Base-by-base conservation (phyloP, 2,113 vertebrate species). In the Serilophus lunatus region DNA sequence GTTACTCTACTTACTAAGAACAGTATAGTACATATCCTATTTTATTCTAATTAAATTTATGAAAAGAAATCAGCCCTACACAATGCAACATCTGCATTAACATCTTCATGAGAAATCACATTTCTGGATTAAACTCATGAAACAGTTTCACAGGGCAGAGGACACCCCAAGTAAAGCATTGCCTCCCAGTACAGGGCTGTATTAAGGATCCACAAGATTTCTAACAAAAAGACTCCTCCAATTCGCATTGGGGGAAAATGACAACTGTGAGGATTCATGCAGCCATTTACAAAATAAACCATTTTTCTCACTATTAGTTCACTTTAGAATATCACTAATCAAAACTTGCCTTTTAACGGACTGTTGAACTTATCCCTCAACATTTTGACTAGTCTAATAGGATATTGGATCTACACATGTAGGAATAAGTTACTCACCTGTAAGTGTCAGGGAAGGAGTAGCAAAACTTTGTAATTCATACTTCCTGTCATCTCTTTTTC, bases 171-270 rank as follows among this genome's bases (percentile, higher is more conserved):
- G 26, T 8, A 53, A 50, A 35, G 11, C 10, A 35, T 3, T 64
- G 12, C 18, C 50, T 88, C 33, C 22, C 35, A 38, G 22, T 25
- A 31, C 0, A 59, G 22, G 8, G 24, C 14, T 88, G 13, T 53
- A 42, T 36, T 78, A 74, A 74, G 26, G 13, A 78, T 47, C 29
- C 42, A 74, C 13, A 65, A 74, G 24, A 31, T 11, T 19, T 66
- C 47, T n/a, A 26, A 5, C 8, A 84, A 47, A 74, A 0, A 60
- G 7, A 38, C 20, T 36, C 38, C 31, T 56, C 13, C 40, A 86
- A 51, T 35, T 13, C 33, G 44, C 31, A 7, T 2, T 28, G 11
- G 16, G 13, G 15, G 6, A 40, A 75, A 76, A 64, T 6, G 0
- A 40, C 56, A 42, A 56, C 19, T 68, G 33, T 19, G 29, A 53